phyloP scores from a whole-genome alignment of 2,888 invertebrate species.

The Agrochola litura region DNA sequence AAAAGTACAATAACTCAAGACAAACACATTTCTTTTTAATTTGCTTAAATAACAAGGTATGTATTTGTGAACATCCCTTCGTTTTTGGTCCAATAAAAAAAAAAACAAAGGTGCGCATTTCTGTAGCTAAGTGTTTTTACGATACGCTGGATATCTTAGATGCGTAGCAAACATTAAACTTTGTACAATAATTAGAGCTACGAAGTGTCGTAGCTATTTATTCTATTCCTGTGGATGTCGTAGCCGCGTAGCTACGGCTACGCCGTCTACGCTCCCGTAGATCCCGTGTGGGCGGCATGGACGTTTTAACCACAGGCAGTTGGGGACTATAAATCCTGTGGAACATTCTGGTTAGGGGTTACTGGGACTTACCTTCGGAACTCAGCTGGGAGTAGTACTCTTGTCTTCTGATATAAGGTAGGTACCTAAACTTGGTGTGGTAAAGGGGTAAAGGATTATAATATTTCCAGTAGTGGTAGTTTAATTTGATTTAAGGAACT shows the following conservation, averaged over 20 bases:
- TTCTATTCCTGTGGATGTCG: slow-evolving; percentile 27
- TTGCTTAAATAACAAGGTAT: not conserved
- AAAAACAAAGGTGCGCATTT: not conserved
- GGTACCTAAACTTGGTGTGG: not conserved
- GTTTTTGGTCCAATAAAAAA: not conserved
- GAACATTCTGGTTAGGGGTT: slow-evolving; percentile 4
- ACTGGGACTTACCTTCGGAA: not conserved
- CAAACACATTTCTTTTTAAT: not conserved
- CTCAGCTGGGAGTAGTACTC: not conserved
- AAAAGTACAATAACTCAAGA: not conserved
- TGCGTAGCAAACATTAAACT: slow-evolving; percentile 18
- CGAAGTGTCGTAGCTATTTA: slow-evolving; percentile 28
- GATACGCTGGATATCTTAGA: not conserved
- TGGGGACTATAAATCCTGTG: slow-evolving; percentile 1
- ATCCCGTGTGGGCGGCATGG: slow-evolving; percentile 9
- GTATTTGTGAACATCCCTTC: not conserved
- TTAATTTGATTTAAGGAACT: not conserved
- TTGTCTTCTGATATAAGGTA: not conserved
- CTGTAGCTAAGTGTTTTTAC: not conserved
- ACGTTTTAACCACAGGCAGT: not conserved
- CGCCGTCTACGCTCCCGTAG: slow-evolving; percentile 50
- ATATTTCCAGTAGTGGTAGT: not conserved
- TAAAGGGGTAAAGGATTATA: not conserved
- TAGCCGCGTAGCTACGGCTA: slow-evolving; percentile 46
- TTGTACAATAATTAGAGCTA: slow-evolving; percentile 19